Evolutionary conservation across 2,113 vertebrate genomes (phyloP).

Genomic region (Brachyhypopomus gauderio): DNA sequence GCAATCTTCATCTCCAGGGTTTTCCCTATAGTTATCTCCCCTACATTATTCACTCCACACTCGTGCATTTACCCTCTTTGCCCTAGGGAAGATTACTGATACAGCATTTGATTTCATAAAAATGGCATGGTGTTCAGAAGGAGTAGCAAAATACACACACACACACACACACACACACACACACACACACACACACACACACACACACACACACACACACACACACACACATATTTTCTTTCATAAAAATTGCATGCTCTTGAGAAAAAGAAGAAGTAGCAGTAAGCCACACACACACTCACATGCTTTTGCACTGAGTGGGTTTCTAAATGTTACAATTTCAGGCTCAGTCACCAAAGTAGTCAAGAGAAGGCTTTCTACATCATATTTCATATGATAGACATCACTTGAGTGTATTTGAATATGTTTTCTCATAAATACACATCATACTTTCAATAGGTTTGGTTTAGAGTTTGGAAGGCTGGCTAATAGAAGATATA

Average conservation of each 20-base stretch:
- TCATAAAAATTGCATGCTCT: neutral
- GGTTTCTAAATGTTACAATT: conserved; percentile 1
- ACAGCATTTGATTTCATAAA: conserved; percentile 56
- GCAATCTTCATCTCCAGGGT: conserved; percentile 44
- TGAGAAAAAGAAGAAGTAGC: neutral
- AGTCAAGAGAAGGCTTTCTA: neutral
- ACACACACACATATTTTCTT: too few species aligned
- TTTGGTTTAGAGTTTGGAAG: neutral
- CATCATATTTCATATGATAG: conserved; percentile 1
- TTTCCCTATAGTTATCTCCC: conserved; percentile 49
- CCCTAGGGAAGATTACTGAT: conserved; percentile 36
- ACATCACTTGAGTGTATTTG: neutral
- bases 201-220: too few species aligned
- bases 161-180: too few species aligned
- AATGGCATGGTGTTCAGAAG: conserved; percentile 44
- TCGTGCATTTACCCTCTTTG: conserved; percentile 37
- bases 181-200: too few species aligned
- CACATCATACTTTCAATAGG: neutral
- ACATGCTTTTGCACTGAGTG: conserved; percentile 1
- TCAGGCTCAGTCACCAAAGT: neutral
- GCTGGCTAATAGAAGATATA: neutral
- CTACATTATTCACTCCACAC: conserved; percentile 52
- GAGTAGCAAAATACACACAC: too few species aligned
- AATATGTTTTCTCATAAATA: neutral
- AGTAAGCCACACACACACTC: neutral